A percentile compares a stretch with the other conserved stretches of the same genome.
phyloP scores from a whole-genome alignment of 1,140 invertebrate species.

The Drosophila simulans region DNA sequence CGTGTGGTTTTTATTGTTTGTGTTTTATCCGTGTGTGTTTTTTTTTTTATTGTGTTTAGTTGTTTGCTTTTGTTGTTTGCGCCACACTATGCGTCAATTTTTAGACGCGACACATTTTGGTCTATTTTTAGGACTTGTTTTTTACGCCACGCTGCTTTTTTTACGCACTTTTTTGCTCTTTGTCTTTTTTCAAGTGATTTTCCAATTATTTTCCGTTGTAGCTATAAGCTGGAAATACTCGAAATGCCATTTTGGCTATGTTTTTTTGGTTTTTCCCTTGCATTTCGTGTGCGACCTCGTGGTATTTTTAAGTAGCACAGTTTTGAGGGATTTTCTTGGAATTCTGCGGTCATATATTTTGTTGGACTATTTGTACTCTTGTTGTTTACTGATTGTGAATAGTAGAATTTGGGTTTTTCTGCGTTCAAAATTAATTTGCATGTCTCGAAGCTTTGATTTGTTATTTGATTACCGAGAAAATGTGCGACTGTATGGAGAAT shows the following conservation, averaged over 20 bases:
- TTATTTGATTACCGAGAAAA: slow-evolving; percentile 42
- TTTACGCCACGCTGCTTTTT: slow-evolving; percentile 50
- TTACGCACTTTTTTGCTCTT: slow-evolving; percentile 47
- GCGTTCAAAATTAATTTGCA: slow-evolving; percentile 43
- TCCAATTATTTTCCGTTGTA: slow-evolving; percentile 41
- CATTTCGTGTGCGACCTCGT: slow-evolving; percentile 25
- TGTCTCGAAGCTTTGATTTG: slow-evolving; percentile 27
- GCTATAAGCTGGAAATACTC: slow-evolving; percentile 25
- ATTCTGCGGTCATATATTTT: slow-evolving; percentile 50
- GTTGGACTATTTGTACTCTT: slow-evolving; percentile 8
- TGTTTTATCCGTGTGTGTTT: slow-evolving; percentile 15
- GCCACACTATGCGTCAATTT: slow-evolving; percentile 53
- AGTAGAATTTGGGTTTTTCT: slow-evolving; percentile 43
- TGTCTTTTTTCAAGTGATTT: slow-evolving; percentile 13
- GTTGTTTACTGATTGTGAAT: slow-evolving; percentile 47
- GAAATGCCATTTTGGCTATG: slow-evolving; percentile 14
- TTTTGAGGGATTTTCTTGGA: slow-evolving; percentile 68
- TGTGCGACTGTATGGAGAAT: slow-evolving; percentile 13
- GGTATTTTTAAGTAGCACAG: slow-evolving; percentile 71
- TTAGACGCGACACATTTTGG: slow-evolving; percentile 58
- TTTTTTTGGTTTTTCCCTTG: slow-evolving; percentile 23
- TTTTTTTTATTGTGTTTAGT: slow-evolving; percentile 47
- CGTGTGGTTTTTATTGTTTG: slow-evolving; percentile 34
- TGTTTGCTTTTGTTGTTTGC: slow-evolving; percentile 57
- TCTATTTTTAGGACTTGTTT: slow-evolving; percentile 65